These are phyloP conservation scores for Ips nitidus DNA, from an alignment of 1,140 invertebrate species.

Conservation along the genomic window DNA sequence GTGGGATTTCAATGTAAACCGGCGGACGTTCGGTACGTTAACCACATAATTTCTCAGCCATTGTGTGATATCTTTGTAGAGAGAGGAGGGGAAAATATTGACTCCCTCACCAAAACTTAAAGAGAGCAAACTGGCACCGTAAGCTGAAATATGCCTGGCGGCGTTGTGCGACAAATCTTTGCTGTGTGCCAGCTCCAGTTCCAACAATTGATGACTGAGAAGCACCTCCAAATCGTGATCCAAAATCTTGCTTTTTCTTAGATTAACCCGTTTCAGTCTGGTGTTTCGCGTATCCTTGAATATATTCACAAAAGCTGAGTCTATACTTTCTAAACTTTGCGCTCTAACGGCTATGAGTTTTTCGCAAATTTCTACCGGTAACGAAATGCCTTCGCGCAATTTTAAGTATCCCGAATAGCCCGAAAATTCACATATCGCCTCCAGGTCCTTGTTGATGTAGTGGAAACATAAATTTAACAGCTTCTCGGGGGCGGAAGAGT, in stretches of 20 bases:
- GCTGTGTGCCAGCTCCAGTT: slow-evolving; percentile 75
- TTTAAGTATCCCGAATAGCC: slow-evolving; percentile 49
- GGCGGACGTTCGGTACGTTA: slow-evolving; percentile 64
- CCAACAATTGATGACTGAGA: slow-evolving; percentile 68
- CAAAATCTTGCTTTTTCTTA: slow-evolving; percentile 70
- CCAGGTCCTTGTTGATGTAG: slow-evolving; percentile 64
- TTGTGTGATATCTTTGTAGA: slow-evolving; percentile 47
- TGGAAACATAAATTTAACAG: slow-evolving; percentile 65
- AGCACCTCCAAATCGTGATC: slow-evolving; percentile 69
- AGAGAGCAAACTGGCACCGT: slow-evolving; percentile 53
- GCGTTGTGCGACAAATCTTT: slow-evolving; percentile 58
- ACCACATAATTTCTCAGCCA: slow-evolving; percentile 59
- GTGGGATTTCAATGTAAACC: slow-evolving; percentile 62
- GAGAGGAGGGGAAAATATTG: slow-evolving; percentile 49
- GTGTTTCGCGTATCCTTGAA: slow-evolving; percentile 69
- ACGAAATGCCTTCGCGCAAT: slow-evolving; percentile 58
- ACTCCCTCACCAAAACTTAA: slow-evolving; percentile 54
- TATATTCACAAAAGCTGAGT: slow-evolving; percentile 69
- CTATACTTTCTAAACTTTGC: slow-evolving; percentile 59
- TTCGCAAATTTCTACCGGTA: slow-evolving; percentile 74
- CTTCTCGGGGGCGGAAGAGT: slow-evolving; percentile 47
- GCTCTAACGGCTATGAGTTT: slow-evolving; percentile 64
- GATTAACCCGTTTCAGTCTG: slow-evolving; percentile 67
- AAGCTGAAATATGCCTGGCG: slow-evolving; percentile 50
- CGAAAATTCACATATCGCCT: slow-evolving; percentile 58